Evolutionary conservation across 2,888 invertebrate genomes (phyloP).

Genomic region (Brenthis hecate): DNA sequence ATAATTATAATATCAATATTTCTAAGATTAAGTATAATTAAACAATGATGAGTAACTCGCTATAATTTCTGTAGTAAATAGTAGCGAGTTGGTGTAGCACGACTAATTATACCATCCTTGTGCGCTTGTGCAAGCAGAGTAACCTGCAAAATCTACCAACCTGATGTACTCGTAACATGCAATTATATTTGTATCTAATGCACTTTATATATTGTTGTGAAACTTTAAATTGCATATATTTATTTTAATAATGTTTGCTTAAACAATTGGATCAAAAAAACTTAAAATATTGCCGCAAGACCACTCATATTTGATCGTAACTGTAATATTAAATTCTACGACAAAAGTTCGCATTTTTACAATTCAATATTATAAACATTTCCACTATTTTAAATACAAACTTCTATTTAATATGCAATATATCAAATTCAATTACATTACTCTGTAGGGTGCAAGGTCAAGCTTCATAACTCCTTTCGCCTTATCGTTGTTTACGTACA

Average conservation of each 20-base stretch:
- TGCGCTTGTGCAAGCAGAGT: constrained; percentile 49
- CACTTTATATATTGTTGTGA: background rate
- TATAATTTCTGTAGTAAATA: constrained; percentile 50
- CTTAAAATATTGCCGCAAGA: too few species aligned
- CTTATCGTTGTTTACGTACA: constrained; percentile 32
- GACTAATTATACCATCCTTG: constrained; percentile 63
- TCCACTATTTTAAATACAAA: too few species aligned
- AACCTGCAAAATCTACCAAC: constrained; percentile 37
- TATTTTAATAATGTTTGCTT: constrained; percentile 2
- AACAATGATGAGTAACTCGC: constrained; percentile 47
- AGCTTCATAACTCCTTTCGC: constrained; percentile 42
- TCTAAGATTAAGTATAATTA: constrained; percentile 34
- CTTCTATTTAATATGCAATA: background rate
- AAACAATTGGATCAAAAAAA: too few species aligned
- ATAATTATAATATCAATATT: background rate
- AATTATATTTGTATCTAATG: background rate
- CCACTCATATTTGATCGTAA: too few species aligned
- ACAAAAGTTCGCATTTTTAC: too few species aligned
- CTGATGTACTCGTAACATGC: constrained; percentile 21
- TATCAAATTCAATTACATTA: constrained; percentile 14
- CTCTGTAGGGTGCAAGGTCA: constrained; percentile 43
- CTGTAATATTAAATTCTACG: too few species aligned
- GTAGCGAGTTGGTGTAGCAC: constrained; percentile 57
- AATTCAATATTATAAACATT: too few species aligned
- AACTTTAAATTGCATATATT: too few species aligned